Evolutionary conservation across 2,113 vertebrate genomes (phyloP).

Genomic region (Labeo rohita): DNA sequence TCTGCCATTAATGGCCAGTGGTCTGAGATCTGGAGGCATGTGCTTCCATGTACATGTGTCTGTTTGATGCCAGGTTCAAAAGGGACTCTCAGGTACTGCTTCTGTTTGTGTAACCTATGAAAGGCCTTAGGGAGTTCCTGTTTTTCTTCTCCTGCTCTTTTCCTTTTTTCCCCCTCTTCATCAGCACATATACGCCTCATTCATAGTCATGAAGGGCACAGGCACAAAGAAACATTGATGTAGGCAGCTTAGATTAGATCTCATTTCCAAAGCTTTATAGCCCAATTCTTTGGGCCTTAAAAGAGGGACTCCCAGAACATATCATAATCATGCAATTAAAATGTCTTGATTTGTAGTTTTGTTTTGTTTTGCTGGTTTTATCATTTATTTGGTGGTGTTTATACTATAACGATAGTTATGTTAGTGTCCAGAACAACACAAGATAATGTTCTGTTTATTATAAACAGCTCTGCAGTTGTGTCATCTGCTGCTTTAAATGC

Average conservation of each 20-base stretch:
- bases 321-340: not conserved
- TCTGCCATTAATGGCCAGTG: slow-evolving; percentile 65
- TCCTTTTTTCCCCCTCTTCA: slow-evolving; percentile 26
- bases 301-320: not conserved
- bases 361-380: not conserved
- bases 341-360: not conserved
- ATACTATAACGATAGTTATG: not conserved
- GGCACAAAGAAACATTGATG: slow-evolving; percentile 14
- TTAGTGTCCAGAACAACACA: not conserved
- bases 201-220: slow-evolving; percentile 6
- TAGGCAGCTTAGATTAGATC: slow-evolving; percentile 27
- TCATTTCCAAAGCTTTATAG: not conserved
- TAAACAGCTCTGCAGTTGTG: not conserved
- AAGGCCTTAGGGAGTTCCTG: slow-evolving; percentile 65
- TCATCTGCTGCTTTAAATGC: not conserved
- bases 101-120: slow-evolving; percentile 69
- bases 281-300: not conserved
- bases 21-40: slow-evolving; percentile 50
- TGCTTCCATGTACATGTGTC: slow-evolving; percentile 40
- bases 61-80: slow-evolving; percentile 53
- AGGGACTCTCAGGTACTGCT: slow-evolving; percentile 61
- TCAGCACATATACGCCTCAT: slow-evolving; percentile 35
- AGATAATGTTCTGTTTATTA: too few relatives aligned
- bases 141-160: slow-evolving; percentile 1
- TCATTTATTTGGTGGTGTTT: too few relatives aligned